Percentiles rank a stretch among this genome's conserved stretches.
Evolutionary conservation across 1,140 invertebrate genomes (phyloP).

Genomic region (Diachasmimorpha longicaudata): DNA sequence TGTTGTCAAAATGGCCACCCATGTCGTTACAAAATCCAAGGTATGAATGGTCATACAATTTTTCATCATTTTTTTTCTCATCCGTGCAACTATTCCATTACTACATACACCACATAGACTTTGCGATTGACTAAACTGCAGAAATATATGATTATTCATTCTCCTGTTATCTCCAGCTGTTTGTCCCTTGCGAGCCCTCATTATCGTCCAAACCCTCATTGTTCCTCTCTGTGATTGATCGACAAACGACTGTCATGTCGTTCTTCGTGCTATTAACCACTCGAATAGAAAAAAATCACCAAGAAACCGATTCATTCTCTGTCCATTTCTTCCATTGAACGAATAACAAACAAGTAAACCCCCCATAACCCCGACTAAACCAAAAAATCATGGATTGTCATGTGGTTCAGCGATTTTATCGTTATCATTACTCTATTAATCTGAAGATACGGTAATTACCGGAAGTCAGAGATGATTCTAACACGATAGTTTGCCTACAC

Average conservation of each 20-base stretch:
- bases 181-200: no score
- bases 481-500: constrained; percentile 17
- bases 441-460: constrained; percentile 11
- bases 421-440: background rate
- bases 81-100: background rate
- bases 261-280: background rate
- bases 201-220: no score
- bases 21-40: constrained; percentile 98
- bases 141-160: background rate
- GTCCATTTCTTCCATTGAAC: background rate
- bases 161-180: background rate
- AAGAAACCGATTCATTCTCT: background rate
- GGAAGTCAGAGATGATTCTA: constrained; percentile 16
- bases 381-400: background rate
- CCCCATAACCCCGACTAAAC: background rate
- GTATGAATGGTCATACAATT: constrained; percentile 65
- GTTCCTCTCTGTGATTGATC: background rate
- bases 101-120: background rate
- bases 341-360: background rate
- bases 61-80: background rate
- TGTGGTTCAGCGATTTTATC: background rate
- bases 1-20: constrained; percentile 96
- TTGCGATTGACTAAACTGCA: background rate
- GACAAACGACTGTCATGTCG: background rate
- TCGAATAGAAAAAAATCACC: background rate